Evolutionary conservation across 2,113 vertebrate genomes (phyloP).

Genomic region (Candoia aspera): DNA sequence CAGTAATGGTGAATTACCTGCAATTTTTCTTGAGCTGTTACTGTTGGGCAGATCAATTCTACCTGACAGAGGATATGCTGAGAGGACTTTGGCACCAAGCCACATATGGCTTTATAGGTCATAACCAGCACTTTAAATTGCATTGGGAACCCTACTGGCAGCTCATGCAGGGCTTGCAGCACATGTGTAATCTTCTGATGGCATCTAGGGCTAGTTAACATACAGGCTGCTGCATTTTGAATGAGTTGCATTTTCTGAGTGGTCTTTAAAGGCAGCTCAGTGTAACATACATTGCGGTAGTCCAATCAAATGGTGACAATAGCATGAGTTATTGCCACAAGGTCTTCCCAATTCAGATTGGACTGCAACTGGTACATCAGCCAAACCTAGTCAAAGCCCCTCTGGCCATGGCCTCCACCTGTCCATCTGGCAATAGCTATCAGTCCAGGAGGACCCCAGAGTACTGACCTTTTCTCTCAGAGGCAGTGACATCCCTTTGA

Average conservation of each 20-base stretch:
- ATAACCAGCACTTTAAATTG: background rate
- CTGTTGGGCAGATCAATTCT: background rate
- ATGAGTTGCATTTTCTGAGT: background rate
- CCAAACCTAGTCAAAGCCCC: too few species aligned
- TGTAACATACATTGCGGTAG: background rate
- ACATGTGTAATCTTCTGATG: background rate
- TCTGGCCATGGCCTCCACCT: too few species aligned
- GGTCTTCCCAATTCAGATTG: background rate
- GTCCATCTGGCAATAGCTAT: too few species aligned
- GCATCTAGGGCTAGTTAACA: background rate
- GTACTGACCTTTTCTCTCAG: too few species aligned
- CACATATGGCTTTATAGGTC: background rate
- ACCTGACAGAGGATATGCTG: background rate
- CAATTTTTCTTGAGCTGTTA: background rate
- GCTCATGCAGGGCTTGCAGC: background rate
- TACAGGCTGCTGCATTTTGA: background rate
- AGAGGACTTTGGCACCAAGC: background rate
- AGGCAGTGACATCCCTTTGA: too few species aligned
- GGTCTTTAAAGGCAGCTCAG: background rate
- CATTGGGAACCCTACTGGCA: background rate
- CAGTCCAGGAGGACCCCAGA: too few species aligned
- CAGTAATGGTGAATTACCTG: background rate
- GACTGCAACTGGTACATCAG: background rate
- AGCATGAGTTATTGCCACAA: background rate
- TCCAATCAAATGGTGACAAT: background rate